phyloP scores from a whole-genome alignment of 2,797 vertebrate species.

The Semotilus atromaculatus region DNA sequence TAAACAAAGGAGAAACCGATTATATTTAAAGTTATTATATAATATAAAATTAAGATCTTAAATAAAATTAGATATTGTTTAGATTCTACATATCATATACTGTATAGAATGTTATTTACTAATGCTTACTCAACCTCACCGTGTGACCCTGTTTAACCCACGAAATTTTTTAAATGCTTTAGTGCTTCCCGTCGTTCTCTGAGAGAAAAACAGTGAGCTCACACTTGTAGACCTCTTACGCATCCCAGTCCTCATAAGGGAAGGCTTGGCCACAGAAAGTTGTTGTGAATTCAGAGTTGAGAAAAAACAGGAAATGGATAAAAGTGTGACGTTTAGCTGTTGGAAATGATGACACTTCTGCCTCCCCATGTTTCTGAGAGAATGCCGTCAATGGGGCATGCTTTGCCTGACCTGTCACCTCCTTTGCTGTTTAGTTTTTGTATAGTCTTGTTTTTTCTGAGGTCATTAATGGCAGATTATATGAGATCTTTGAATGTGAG shows the following conservation, averaged over 20 bases:
- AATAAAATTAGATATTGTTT: neutral
- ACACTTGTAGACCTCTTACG: neutral
- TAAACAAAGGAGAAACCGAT: neutral
- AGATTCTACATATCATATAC: neutral
- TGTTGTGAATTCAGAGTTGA: slow-evolving; percentile 9
- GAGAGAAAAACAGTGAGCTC: slow-evolving; percentile 8
- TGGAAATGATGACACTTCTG: slow-evolving; percentile 29
- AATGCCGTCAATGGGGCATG: neutral
- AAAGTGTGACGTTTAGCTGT: slow-evolving; percentile 29
- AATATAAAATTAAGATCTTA: neutral
- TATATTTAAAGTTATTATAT: neutral
- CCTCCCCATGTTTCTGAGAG: slow-evolving; percentile 1
- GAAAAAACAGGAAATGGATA: slow-evolving; percentile 52
- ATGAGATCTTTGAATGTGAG: neutral
- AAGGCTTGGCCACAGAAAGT: slow-evolving; percentile 15
- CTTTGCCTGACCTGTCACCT: slow-evolving; percentile 18
- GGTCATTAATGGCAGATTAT: neutral
- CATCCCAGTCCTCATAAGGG: neutral
- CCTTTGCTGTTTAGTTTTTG: slow-evolving; percentile 12
- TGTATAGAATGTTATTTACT: neutral
- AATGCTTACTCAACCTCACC: neutral
- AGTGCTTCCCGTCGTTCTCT: slow-evolving; percentile 9
- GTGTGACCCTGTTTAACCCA: neutral
- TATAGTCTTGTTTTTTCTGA: neutral
- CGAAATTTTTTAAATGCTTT: slow-evolving; percentile 34